These are phyloP conservation scores for Tyrannus savana DNA, from an alignment of 2,113 vertebrate genomes.

Conservation along the genomic window DNA sequence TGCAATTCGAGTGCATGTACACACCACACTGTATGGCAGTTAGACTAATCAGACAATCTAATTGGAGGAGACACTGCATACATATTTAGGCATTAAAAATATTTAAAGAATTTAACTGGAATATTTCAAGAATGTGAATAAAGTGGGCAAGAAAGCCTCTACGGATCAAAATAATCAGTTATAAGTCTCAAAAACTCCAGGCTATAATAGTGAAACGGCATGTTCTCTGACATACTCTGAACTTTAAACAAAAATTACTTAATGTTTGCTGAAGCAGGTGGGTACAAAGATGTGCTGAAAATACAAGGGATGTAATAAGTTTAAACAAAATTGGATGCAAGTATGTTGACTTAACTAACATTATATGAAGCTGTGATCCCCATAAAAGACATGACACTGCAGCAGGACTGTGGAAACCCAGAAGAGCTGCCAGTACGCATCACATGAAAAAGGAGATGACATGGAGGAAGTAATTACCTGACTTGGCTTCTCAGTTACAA, in stretches of 20 bases:
- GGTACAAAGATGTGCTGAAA: neutral
- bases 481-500: neutral
- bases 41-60: neutral
- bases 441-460: neutral
- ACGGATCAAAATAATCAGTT: neutral
- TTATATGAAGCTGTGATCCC: neutral
- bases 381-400: neutral
- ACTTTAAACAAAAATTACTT: neutral
- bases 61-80: neutral
- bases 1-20: neutral
- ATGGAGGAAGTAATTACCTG: neutral
- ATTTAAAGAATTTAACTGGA: constrained; percentile 13
- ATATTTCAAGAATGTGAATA: neutral
- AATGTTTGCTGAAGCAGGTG: neutral
- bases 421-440: neutral
- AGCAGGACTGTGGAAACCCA: neutral
- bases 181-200: neutral
- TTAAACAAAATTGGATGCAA: neutral
- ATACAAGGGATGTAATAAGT: neutral
- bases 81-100: constrained; percentile 30
- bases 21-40: neutral
- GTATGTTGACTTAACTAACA: neutral
- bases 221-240: neutral
- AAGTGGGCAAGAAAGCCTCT: neutral
- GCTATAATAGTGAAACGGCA: neutral